Base-by-base conservation (phyloP, 2,113 vertebrate species). In the Psettodes erumei region DNA sequence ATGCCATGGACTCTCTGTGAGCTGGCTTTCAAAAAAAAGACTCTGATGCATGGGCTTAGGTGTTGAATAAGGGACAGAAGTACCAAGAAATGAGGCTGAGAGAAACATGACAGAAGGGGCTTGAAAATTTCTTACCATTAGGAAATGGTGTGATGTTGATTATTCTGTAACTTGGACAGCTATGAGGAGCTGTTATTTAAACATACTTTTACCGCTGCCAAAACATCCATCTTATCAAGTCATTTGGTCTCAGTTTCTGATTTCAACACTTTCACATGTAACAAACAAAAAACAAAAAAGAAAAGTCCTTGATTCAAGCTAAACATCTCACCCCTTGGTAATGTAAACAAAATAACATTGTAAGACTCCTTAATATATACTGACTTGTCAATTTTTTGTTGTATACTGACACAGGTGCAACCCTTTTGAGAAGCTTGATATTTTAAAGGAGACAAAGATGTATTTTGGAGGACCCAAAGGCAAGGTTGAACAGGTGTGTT, bases 11-110 rank as follows among this genome's bases (percentile, higher is more conserved):
- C 72, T 64, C 48, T 67, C 58, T 78, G 77, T 65, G 73, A 84
- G 79, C 64, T 62, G 65, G 70, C 82, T 82, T 87, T 84, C 71
- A 88, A 88, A 86, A 83, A 87, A 77, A 81, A 51, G 68, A 70
- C 45, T 70, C 89, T 85, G 86, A 90, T 60, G 71, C 83, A 77
- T 61, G 60, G 82, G 67, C 55, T 61, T 42, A 72, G 71, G 77
- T 87, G 74, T 71, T 85, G 76, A 86, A 83, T 80, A 82, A 78
- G 33, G 56, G 69, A 77, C 53, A 82, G 60, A 79, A 71, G 79
- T 70, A 80, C 68, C 60, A 23, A 78, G 81, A 82, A 83, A 81
- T 78, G 27, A 88, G 66, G 47, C 65, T 64, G 74, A 79, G 61
- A 85, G 58, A 81, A 85, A 76, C 66, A 27, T 30, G 48, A 18